Conservation (phyloP, 2,797 vertebrate genomes). For the Poecilia gillii region DNA sequence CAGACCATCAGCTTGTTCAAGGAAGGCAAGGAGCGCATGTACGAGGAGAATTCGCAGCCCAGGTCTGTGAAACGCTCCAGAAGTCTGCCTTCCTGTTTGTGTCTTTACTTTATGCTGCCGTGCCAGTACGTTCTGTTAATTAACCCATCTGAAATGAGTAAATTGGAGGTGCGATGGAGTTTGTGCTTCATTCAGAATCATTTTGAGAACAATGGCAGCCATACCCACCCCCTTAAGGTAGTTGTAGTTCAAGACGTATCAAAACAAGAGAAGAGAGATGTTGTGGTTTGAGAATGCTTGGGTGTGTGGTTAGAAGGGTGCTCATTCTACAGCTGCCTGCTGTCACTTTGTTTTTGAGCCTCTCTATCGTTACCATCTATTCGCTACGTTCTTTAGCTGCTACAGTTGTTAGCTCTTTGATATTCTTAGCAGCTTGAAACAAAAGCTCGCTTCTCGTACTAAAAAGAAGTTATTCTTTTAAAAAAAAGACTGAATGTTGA, state of each 20-base stretch:
- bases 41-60: slow-evolving; percentile 98
- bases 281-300: slow-evolving; percentile 67
- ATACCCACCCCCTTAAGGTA: slow-evolving; percentile 11
- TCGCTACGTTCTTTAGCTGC: slow-evolving; percentile 34
- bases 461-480: slow-evolving; percentile 18
- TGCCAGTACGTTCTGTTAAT: not conserved
- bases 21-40: slow-evolving; percentile 98
- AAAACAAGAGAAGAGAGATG: slow-evolving; percentile 49
- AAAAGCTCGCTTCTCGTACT: not conserved
- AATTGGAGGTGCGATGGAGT: slow-evolving; percentile 11
- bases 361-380: slow-evolving; percentile 52
- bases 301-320: slow-evolving; percentile 62
- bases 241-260: slow-evolving; percentile 49
- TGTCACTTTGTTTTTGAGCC: slow-evolving; percentile 46
- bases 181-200: slow-evolving; percentile 24
- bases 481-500: slow-evolving; percentile 6
- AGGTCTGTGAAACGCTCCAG: slow-evolving; percentile 80
- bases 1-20: slow-evolving; percentile 99
- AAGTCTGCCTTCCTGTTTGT: not conserved
- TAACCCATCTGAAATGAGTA: not conserved
- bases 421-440: not conserved
- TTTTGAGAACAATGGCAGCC: slow-evolving; percentile 28
- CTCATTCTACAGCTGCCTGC: slow-evolving; percentile 66
- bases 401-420: slow-evolving; percentile 7
- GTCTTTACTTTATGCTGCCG: not conserved